Base-by-base conservation (phyloP, 2,888 invertebrate species). In the Lepidonotus clava region DNA sequence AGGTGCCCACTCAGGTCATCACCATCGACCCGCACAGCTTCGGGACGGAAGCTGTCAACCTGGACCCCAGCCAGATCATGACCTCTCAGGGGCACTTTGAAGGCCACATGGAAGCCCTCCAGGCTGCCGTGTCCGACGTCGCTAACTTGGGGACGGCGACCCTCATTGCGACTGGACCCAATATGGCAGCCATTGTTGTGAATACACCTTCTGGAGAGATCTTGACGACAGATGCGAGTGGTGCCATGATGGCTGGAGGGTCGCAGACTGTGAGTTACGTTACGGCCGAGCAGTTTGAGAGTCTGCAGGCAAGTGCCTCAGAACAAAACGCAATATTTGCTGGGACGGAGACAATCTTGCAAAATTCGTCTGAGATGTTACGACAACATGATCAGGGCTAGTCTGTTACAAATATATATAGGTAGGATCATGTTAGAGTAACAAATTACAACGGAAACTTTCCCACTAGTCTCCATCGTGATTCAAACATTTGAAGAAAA, bases 141-240 rank as follows among this genome's bases (percentile, higher is more conserved):
- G 32, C 61, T 21, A 32, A 34, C 4, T 28, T 66, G 14, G 66
- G 67, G 0, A 84, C 66, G 32, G 84, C 84, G 41, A 84, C 84
- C 14, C 84, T 84, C 40, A 84, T 84, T 28, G 84, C 84, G 67
- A 84, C 84, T 14, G 84, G 84, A 28, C 84, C 84, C 24, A 56
- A 56, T 41, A 84, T 56, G 51, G 84, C 84, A 0, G 56, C 84
- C 40, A 18, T 84, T n/a, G 40, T 84, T 11, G 84, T 84, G 21
- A 84, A 84, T 56, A n/a, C 83, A 6, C 46, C 46, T 1, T 34
- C 83, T 14, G 83, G 83, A 21, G 83, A 53, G 18, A 32, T 56
- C 18, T 11, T 36, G 32, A 11, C 34, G 1, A n/a, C 34, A 14
- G 38, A 34, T 28, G 24, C n/a, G 2, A 36, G 18, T 11, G 83